These are phyloP conservation scores for Chorisops tibialis DNA, from an alignment of 2,888 invertebrate species.

Conservation along the genomic window DNA sequence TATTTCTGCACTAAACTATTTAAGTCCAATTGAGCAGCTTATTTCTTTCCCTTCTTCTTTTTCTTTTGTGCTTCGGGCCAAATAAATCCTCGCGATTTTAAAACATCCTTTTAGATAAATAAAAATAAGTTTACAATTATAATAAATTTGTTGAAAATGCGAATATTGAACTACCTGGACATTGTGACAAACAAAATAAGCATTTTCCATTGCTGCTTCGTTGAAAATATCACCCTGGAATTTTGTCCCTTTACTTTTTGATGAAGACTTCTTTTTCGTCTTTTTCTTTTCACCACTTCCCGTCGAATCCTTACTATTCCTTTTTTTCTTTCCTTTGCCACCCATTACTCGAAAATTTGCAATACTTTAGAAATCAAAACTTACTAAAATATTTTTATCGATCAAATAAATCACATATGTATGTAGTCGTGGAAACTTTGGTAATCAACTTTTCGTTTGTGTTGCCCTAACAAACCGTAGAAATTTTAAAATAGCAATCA, in stretches of 20 bases:
- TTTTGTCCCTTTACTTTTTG: constrained; percentile 58
- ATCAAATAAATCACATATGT: too few relatives aligned
- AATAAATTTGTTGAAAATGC: too few relatives aligned
- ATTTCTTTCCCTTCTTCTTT: constrained; percentile 62
- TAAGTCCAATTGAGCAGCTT: too few relatives aligned
- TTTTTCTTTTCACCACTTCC: constrained; percentile 44
- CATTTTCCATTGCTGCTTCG: constrained; percentile 89
- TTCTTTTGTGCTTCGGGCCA: constrained; percentile 86
- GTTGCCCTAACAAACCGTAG: too few relatives aligned
- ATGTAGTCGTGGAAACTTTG: too few relatives aligned
- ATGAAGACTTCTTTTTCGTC: constrained; percentile 47
- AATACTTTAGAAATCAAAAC: too few relatives aligned
- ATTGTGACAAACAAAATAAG: constrained; percentile 90
- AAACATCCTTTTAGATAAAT: constrained; percentile 61
- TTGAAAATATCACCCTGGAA: constrained; percentile 82
- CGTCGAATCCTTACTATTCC: constrained; percentile 56
- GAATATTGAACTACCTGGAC: constrained; percentile 65
- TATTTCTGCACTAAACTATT: too few relatives aligned
- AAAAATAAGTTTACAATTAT: background rate
- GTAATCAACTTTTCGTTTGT: too few relatives aligned
- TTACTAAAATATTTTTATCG: too few relatives aligned
- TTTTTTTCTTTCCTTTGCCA: constrained; percentile 56
- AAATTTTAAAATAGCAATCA: too few relatives aligned
- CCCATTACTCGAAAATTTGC: constrained; percentile 45
- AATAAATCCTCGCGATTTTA: constrained; percentile 81